Evolutionary conservation across 2,113 vertebrate genomes (phyloP).

Genomic region (Amblyopsis rosae): DNA sequence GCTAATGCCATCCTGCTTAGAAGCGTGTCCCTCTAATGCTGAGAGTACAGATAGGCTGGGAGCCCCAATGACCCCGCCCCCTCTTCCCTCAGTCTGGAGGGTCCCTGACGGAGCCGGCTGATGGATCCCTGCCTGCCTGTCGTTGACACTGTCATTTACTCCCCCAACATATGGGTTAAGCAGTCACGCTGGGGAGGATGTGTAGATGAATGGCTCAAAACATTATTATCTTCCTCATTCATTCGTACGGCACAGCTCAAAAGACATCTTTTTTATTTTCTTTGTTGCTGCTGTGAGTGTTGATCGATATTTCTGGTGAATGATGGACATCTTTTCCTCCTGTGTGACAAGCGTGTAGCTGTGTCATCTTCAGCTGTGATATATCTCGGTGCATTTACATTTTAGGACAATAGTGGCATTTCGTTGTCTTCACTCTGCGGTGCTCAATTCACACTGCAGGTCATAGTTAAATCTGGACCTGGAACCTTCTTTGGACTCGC

Average conservation of each 20-base stretch:
- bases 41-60: slow-evolving; percentile 53
- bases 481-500: slow-evolving; percentile 95
- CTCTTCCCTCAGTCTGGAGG: slow-evolving; percentile 30
- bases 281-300: neutral
- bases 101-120: slow-evolving; percentile 64
- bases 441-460: slow-evolving; percentile 66
- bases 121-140: slow-evolving; percentile 69
- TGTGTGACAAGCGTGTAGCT: too few species aligned
- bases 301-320: neutral
- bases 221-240: slow-evolving; percentile 20
- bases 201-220: slow-evolving; percentile 57
- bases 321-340: neutral
- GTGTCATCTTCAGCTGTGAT: neutral
- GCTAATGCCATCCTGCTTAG: slow-evolving; percentile 70
- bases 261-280: neutral
- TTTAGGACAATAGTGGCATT: neutral
- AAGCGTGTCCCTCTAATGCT: slow-evolving; percentile 61
- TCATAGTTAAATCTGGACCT: slow-evolving; percentile 91
- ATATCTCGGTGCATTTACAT: neutral
- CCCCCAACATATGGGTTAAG: slow-evolving; percentile 74
- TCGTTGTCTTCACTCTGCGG: neutral
- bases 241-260: slow-evolving; percentile 8
- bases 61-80: slow-evolving; percentile 17
- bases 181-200: slow-evolving; percentile 53
- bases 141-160: slow-evolving; percentile 73